Evolutionary conservation across 2,113 vertebrate species (phyloP), one percentile per base, ranked within the genome.

Genomic region (Meleagris gallopavo): DNA sequence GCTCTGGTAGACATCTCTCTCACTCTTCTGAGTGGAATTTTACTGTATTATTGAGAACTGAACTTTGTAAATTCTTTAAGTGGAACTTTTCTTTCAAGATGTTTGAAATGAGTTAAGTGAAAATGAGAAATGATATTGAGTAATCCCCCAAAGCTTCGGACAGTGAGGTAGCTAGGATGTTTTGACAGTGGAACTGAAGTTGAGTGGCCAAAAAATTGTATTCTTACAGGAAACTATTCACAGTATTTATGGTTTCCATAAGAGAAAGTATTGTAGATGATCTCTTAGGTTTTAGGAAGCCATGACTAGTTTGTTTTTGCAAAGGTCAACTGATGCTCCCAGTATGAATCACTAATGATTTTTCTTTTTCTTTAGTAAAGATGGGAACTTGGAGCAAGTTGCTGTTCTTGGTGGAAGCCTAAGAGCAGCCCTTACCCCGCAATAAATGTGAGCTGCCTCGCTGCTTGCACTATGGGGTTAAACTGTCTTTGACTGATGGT

Each of bases 151-250:
- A 38, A 72, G 29, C 75, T 90, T 57, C 40, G 50, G 13, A 32
- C 62, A n/a, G 43, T 16, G 16, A 76, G 11, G 34, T 71, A 78
- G 75, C 5, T 7, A 62, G 48, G 92, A 65, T 77, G 71, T 66
- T 86, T 89, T 83, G 16, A 15, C 5, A 50, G 13, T 50, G 25
- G 88, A 40, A n/a, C 66, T 93, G 32, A 83, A 65, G 22, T 32
- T 90, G 88, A 91, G 80, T 86, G 81, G 65, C 62, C 83, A 55
- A 86, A 54, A 67, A 86, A 52, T 89, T 79, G 18, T 55, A 70
- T 81, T 95, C 50, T 88, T 83, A 75, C 38, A 72, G 91, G 76
- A 89, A 90, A 87, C 65, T 93, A 46, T 94, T 96, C 86, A 66
- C 90, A 65, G 80, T 90, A 66, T 75, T 94, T 83, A 52, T 72